Conservation (phyloP, 2,113 vertebrate genomes). For the Calyptomena viridis region DNA sequence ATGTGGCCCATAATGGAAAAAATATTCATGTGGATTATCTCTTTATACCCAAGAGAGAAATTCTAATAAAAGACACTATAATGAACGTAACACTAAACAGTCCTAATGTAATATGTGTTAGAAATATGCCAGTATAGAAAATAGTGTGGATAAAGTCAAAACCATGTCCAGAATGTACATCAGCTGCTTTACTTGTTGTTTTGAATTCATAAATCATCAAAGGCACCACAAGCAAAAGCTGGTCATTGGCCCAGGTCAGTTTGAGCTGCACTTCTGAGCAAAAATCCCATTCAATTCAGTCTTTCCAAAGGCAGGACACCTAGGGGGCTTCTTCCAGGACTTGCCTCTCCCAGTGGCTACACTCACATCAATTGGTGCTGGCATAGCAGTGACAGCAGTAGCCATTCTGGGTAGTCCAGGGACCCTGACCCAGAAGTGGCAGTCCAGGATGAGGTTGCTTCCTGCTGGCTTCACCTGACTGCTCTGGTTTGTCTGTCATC, state of each 20-base stretch:
- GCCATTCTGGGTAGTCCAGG: not conserved
- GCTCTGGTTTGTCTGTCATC: not conserved
- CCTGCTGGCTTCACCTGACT: not conserved
- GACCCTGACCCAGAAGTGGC: not conserved
- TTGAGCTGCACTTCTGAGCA: not conserved
- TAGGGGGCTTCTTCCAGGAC: not conserved
- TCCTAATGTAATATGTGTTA: not conserved
- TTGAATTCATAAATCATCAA: not conserved
- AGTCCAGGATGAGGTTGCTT: not conserved
- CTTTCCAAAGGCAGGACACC: not conserved
- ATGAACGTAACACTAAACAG: constrained; percentile 22
- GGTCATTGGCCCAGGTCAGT: not conserved
- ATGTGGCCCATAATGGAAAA: constrained; percentile 10
- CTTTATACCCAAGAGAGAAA: constrained; percentile 33
- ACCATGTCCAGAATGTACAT: not conserved
- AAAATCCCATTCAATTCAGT: not conserved
- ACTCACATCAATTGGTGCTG: not conserved
- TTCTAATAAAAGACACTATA: not conserved
- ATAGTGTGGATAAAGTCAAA: constrained; percentile 12
- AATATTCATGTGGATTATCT: constrained; percentile 41
- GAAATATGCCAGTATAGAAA: not conserved
- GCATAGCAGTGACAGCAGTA: not conserved
- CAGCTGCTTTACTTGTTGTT: constrained; percentile 22
- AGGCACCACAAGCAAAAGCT: not conserved
- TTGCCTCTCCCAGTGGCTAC: not conserved